Conservation (phyloP, 2,888 invertebrate genomes). For the Palloptera scutellata region DNA sequence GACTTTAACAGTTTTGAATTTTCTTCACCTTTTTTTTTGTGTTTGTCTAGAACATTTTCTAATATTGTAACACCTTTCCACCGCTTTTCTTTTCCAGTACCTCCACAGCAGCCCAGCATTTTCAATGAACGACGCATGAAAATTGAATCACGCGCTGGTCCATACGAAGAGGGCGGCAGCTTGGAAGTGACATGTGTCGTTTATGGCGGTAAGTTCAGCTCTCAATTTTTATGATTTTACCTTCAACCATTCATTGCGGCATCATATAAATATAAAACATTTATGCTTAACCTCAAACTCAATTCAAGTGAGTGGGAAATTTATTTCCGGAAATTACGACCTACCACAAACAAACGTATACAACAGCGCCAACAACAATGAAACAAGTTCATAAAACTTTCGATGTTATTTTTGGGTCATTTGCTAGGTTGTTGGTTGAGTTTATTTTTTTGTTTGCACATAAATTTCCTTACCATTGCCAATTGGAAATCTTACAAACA, state of each 20-base stretch:
- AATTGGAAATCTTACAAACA: constrained; percentile 30
- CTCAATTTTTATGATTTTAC: background rate
- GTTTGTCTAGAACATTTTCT: background rate
- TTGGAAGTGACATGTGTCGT: constrained; percentile 77
- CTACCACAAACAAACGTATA: background rate
- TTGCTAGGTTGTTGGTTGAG: no score
- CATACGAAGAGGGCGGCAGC: constrained; percentile 75
- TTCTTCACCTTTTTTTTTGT: background rate
- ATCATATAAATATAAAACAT: background rate
- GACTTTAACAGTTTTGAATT: no score
- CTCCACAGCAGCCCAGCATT: constrained; percentile 75
- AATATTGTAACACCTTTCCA: no score
- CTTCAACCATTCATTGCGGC: background rate
- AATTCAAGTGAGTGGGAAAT: constrained; percentile 8
- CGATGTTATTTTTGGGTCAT: no score
- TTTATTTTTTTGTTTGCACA: background rate
- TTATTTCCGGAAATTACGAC: constrained; percentile 20
- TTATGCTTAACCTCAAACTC: background rate
- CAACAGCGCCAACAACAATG: background rate
- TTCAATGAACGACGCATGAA: constrained; percentile 74
- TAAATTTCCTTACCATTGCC: constrained; percentile 31
- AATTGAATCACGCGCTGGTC: constrained; percentile 70
- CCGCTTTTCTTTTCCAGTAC: constrained; percentile 66
- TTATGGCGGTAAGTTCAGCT: constrained; percentile 71
- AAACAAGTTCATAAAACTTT: background rate